These are phyloP conservation scores for Calameuta idolon DNA, from an alignment of 2,888 invertebrate genomes.

Conservation along the genomic window DNA sequence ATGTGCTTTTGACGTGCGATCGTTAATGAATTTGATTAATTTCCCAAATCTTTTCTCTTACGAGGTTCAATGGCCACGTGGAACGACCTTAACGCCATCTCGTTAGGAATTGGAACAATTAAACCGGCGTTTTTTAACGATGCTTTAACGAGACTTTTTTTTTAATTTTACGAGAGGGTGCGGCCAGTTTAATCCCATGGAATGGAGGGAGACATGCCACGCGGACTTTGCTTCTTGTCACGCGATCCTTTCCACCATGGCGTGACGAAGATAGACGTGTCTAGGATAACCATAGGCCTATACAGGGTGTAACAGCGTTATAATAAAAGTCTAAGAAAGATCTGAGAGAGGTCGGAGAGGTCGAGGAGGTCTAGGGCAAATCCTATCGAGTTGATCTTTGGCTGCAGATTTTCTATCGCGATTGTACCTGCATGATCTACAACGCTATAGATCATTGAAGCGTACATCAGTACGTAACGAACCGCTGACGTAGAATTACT, in stretches of 20 bases:
- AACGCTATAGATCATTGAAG: not conserved
- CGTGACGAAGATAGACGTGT: not conserved
- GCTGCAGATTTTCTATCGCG: not conserved
- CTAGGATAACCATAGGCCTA: not conserved
- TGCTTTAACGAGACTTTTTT: not conserved
- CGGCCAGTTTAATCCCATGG: not conserved
- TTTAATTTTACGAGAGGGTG: not conserved
- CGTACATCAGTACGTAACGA: not conserved
- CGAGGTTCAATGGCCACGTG: not conserved
- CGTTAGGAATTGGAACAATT: not conserved
- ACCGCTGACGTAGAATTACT: not conserved
- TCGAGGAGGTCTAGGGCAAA: not conserved
- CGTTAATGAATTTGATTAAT: not conserved
- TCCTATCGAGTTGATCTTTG: not conserved
- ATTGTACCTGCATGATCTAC: not conserved
- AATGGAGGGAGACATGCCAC: not conserved
- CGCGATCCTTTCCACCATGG: not conserved
- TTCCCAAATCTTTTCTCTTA: not conserved
- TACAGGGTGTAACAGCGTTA: not conserved
- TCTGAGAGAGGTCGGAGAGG: not conserved
- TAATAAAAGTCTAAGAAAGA: not conserved
- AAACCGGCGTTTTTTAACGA: not conserved
- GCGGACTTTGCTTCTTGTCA: not conserved
- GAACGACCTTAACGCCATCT: not conserved
- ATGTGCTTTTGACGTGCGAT: not conserved